Percentiles rank a stretch among this genome's conserved stretches.
These are phyloP conservation scores for Arizona elegans DNA, from an alignment of 2,113 vertebrate species.

Conservation along the genomic window DNA sequence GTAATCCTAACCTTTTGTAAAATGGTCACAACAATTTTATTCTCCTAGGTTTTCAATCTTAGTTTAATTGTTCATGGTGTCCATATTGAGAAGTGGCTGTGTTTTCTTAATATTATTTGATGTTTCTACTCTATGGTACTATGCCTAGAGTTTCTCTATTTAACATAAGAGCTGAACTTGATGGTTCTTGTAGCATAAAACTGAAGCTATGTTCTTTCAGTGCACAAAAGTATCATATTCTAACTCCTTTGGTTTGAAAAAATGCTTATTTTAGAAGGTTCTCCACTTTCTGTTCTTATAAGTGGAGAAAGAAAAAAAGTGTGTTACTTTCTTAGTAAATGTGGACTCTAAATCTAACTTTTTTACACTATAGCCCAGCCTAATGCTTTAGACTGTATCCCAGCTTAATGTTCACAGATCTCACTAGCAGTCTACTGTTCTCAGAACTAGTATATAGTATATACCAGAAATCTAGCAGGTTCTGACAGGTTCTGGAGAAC, in stretches of 20 bases:
- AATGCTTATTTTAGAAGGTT: neutral
- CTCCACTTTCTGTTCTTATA: neutral
- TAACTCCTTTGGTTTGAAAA: neutral
- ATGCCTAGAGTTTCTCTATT: neutral
- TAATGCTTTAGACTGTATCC: neutral
- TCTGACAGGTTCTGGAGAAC: too few relatives aligned
- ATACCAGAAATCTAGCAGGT: neutral
- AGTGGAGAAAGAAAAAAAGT: neutral
- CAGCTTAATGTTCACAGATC: neutral
- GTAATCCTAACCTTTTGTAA: neutral
- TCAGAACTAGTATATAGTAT: neutral
- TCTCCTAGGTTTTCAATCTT: neutral
- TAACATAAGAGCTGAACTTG: neutral
- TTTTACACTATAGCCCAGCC: neutral
- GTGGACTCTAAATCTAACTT: neutral
- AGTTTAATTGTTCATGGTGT: neutral
- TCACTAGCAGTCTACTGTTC: neutral
- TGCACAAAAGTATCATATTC: neutral
- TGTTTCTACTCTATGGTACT: neutral
- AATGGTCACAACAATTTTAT: neutral
- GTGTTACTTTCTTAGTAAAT: neutral
- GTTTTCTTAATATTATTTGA: neutral
- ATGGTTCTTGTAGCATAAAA: neutral
- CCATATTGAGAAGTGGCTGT: neutral
- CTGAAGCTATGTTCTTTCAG: neutral